These are phyloP conservation scores for Hirtodrosophila alboralis DNA, from an alignment of 2,888 invertebrate genomes.

Conservation along the genomic window DNA sequence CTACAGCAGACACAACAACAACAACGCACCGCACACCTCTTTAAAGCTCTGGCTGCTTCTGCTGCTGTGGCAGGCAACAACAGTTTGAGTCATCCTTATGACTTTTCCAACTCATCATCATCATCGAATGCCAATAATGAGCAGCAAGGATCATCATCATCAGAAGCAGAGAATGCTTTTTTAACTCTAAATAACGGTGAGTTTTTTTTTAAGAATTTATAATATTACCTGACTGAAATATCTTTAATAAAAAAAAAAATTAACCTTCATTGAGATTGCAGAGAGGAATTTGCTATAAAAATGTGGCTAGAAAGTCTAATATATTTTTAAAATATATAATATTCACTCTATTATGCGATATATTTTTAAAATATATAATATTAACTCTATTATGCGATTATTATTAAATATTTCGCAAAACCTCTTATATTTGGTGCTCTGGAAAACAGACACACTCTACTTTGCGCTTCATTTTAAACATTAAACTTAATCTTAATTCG, in stretches of 20 bases:
- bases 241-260: background rate
- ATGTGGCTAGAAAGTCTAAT: too few species aligned
- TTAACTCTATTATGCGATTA: too few species aligned
- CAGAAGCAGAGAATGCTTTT: conserved; percentile 89
- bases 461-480: too few species aligned
- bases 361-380: too few species aligned
- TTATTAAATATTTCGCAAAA: too few species aligned
- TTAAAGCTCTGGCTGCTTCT: conserved; percentile 77
- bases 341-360: too few species aligned
- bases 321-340: too few species aligned
- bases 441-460: too few species aligned
- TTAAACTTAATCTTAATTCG: too few species aligned
- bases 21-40: conserved; percentile 78
- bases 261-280: too few species aligned
- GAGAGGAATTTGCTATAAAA: too few species aligned
- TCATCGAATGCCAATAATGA: conserved; percentile 74
- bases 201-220: conserved; percentile 25
- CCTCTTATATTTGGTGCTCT: too few species aligned
- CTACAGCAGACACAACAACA: conserved; percentile 77
- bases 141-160: conserved; percentile 84
- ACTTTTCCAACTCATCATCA: conserved; percentile 79
- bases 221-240: background rate
- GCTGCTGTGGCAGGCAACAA: conserved; percentile 64
- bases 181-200: conserved; percentile 85
- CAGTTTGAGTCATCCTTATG: conserved; percentile 77